A percentile compares a stretch with the other conserved stretches of the same genome.
Conservation (phyloP, 2,113 vertebrate genomes). For the Stigmatopora argus region DNA sequence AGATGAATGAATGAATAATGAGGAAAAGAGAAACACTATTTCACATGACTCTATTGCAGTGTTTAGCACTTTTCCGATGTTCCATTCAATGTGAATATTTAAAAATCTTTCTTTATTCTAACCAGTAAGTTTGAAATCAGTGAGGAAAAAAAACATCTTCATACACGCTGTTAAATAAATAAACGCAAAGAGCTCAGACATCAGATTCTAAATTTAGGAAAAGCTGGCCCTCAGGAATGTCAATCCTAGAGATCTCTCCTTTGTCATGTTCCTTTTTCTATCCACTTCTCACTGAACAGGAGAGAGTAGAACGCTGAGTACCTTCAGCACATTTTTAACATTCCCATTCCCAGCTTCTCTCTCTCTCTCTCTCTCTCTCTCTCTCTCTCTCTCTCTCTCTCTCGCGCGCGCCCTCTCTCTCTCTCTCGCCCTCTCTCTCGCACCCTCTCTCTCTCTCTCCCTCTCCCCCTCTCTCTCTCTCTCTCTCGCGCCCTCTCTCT, state of each 20-base stretch:
- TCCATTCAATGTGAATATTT: neutral
- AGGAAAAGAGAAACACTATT: neutral
- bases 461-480: no score
- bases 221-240: neutral
- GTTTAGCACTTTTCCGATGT: neutral
- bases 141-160: neutral
- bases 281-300: conserved; percentile 38
- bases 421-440: no score
- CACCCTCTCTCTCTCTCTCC: no score
- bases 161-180: neutral
- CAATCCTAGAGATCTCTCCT: conserved; percentile 26
- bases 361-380: conserved; percentile 6
- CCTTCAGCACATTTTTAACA: conserved; percentile 68
- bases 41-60: neutral
- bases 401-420: no score
- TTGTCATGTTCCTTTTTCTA: conserved; percentile 21
- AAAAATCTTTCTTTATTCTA: neutral
- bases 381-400: neutral
- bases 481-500: no score
- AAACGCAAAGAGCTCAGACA: neutral
- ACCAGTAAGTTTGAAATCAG: neutral
- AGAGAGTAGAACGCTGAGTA: conserved; percentile 59
- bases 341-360: conserved; percentile 50
- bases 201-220: neutral
- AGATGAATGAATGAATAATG: neutral